phyloP scores from a whole-genome alignment of 2,797 vertebrate genomes.

The Melanotaenia nigrans region DNA sequence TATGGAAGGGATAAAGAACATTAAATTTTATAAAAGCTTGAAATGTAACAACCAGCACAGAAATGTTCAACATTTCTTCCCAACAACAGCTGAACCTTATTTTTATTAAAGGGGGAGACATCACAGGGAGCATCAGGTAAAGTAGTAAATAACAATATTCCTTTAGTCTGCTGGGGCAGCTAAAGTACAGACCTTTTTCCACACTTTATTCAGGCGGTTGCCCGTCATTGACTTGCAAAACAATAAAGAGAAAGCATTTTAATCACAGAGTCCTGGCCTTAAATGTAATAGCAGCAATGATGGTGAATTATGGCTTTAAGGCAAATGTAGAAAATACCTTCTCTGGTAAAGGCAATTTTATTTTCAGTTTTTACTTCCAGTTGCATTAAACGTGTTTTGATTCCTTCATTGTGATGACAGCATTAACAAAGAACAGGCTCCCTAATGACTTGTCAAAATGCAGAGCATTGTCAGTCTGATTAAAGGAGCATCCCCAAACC shows the following conservation, averaged over 20 bases:
- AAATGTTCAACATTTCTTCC: constrained; percentile 44
- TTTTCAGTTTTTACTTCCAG: constrained; percentile 14
- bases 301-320: background rate
- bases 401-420: constrained; percentile 21
- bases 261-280: constrained; percentile 45
- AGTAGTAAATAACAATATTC: constrained; percentile 25
- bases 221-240: constrained; percentile 86
- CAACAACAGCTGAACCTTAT: constrained; percentile 5
- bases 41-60: constrained; percentile 13
- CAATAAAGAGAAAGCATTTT: constrained; percentile 73
- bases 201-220: constrained; percentile 93
- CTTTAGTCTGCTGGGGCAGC: constrained; percentile 52
- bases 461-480: constrained; percentile 16
- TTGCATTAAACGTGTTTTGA: background rate
- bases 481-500: constrained; percentile 17
- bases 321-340: constrained; percentile 11
- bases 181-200: constrained; percentile 95
- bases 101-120: constrained; percentile 28
- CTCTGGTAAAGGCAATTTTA: background rate
- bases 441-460: constrained; percentile 21
- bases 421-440: constrained; percentile 15
- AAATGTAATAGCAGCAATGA: constrained; percentile 8
- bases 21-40: constrained; percentile 4
- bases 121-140: constrained; percentile 33
- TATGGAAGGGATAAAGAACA: background rate